Base-by-base conservation (phyloP, 2,888 invertebrate species). In the Allolobophora icterica region DNA sequence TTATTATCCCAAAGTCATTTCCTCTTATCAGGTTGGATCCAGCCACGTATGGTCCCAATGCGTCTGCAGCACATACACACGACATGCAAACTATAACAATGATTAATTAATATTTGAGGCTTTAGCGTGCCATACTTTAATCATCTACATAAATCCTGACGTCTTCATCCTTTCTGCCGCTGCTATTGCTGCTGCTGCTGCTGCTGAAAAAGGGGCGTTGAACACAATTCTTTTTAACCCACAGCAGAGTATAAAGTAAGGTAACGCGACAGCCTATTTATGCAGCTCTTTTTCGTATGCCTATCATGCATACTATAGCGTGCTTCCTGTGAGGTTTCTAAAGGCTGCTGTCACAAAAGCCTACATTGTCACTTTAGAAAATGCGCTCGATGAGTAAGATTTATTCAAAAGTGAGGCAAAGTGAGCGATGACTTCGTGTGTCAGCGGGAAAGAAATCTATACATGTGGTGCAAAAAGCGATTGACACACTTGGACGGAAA, bases 21-120 rank as follows among this genome's bases (percentile, higher is more conserved):
- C 87, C 87, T 87, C 87, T 87, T 87, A 87, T 40, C 38, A 84
- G 87, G 87, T 90, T 90, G 13, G 84, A 87, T 40, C 84, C 90
- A 84, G 90, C 38, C 33, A 90, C 52, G n/a, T 84, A 87, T 34
- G 84, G 84, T 84, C 87, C 90, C 38, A 21, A n/a, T 42, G 89
- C 33, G 35, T n/a, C 71, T 71, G 71, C n/a, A n/a, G 30, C 8
- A 71, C 30, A 71, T n/a, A 71, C 71, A 71, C 71, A 71, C 30
- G n/a, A 71, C 71, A n/a, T 71, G n/a, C 71, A n/a, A 71, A 71
- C 71, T 13, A 45, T 45, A 71, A n/a, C 71, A 71, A 71, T 30
- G 11, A 71, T 71, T 8, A 71, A 52, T 52, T 52, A 21, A 52
- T 71, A 71, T n/a, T 17, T n/a, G 11, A 17, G 71, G 71, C 11